Evolutionary conservation across 2,797 vertebrate species (phyloP), one percentile per base, ranked within the genome.

Genomic region (Dryobates pubescens): DNA sequence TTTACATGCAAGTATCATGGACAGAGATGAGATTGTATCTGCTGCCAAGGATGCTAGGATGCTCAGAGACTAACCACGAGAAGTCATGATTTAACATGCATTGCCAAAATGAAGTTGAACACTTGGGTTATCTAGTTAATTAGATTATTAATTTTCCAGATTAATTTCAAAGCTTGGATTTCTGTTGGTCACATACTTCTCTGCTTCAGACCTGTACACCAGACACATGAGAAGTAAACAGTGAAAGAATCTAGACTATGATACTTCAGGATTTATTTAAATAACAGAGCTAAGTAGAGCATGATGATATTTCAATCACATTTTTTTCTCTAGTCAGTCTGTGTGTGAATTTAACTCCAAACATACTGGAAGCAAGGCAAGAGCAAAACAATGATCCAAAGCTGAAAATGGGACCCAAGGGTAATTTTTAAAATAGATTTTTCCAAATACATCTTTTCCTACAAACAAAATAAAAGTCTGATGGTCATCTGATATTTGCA

Each of bases 301-400:
- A 75, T 12, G 78, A 83, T 3, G 20, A 51, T 34, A 80, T 86
- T 90, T 90, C 57, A 58, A 29, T 34, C 53, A 75, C 68, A 36
- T 43, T 43, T 81, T 86, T 83, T 88, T 82, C 82, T 86, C 74
- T 41, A 87, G 53, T 62, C 29, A 85, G 87, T 78, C 18, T 72
- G 32, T 57, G 34, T 69, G 15, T 63, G 36, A 88, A 82, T 93
- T 81, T 91, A 88, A 65, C 41, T 76, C 63, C 67, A 91, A 82
- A 72, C 13, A 58, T 27, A 89, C 6, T 64, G 26, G 36, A 90
- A 93, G 67, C 10, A 6, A 85, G n/a, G 47, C 29, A 54, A 19
- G 30, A 67, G 11, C 41, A 36, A 72, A 70, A 81, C 32, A 90
- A 85, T 67, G 57, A 81, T 38, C n/a, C 34, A 93, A 89, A 94